These are phyloP conservation scores for Luperina testacea DNA, from an alignment of 2,888 invertebrate genomes.

Conservation along the genomic window DNA sequence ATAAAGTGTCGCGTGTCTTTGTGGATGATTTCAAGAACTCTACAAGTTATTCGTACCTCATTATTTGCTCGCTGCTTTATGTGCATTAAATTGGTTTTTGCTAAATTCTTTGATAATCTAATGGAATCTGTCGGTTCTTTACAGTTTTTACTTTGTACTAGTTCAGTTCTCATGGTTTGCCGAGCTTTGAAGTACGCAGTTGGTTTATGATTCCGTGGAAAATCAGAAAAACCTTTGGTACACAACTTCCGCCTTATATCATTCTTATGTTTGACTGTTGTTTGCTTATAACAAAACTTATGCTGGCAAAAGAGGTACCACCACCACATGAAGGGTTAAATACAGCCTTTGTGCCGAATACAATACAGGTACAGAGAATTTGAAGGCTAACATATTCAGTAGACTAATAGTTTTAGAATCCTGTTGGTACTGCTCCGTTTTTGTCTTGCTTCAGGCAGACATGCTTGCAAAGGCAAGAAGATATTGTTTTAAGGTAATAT, in stretches of 20 bases:
- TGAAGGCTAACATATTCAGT: no score
- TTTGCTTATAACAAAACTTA: background rate
- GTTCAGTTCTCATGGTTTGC: conserved; percentile 34
- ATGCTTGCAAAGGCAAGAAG: background rate
- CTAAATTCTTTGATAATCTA: conserved; percentile 57
- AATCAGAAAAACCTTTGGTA: background rate
- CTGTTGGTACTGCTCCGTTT: background rate
- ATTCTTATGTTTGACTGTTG: background rate
- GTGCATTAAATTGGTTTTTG: conserved; percentile 58
- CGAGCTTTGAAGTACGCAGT: conserved; percentile 15
- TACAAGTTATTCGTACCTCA: conserved; percentile 46
- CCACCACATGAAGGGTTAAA: background rate
- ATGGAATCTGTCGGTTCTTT: conserved; percentile 48
- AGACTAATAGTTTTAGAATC: background rate
- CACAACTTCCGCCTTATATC: background rate
- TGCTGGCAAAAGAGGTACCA: background rate
- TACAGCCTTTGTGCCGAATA: background rate
- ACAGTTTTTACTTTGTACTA: conserved; percentile 47
- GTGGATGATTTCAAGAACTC: conserved; percentile 62
- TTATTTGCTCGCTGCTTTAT: conserved; percentile 30
- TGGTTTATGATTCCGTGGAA: conserved; percentile 19
- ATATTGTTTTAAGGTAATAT: no score
- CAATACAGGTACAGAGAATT: background rate
- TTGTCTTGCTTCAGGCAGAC: background rate
- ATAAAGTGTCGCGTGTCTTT: conserved; percentile 65